Conservation (phyloP, 1,140 invertebrate genomes). For the Drosophila kurseongensis region DNA sequence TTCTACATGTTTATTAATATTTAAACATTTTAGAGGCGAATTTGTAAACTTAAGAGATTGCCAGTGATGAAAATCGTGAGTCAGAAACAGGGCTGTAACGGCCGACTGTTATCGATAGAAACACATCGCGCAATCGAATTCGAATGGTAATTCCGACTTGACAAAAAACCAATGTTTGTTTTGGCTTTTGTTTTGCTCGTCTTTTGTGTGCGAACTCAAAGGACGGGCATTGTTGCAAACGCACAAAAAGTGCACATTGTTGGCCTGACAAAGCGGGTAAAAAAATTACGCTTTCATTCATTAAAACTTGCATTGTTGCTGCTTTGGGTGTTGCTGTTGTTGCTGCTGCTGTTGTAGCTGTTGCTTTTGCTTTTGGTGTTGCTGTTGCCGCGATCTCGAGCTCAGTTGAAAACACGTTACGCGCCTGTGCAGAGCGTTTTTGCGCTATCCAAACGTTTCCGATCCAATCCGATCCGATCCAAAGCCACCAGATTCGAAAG, state of each 20-base stretch:
- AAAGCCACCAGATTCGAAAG: conserved; percentile 56
- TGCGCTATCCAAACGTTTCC: conserved; percentile 48
- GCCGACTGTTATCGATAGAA: conserved; percentile 7
- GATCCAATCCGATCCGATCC: conserved; percentile 18
- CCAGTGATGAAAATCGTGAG: not conserved
- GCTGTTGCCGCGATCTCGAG: conserved; percentile 40
- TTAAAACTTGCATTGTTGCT: conserved; percentile 69
- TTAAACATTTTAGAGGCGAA: not conserved
- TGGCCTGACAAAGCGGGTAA: conserved; percentile 51
- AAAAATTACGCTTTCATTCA: conserved; percentile 78
- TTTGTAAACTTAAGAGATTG: not conserved
- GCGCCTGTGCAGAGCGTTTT: conserved; percentile 75
- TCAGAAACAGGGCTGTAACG: too few species aligned
- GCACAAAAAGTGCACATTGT: conserved; percentile 72
- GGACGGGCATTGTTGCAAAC: conserved; percentile 57
- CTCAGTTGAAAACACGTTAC: conserved; percentile 79
- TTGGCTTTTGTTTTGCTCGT: conserved; percentile 38
- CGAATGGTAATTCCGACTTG: not conserved
- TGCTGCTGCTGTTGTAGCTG: conserved; percentile 10
- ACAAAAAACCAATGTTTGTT: not conserved
- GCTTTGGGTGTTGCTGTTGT: conserved; percentile 18
- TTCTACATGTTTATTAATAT: not conserved
- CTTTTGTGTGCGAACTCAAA: conserved; percentile 66
- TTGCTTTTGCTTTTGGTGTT: conserved; percentile 8
- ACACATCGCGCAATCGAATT: conserved; percentile 1